These are phyloP conservation scores for Phorcus lineatus DNA, from an alignment of 2,888 invertebrate species.

Conservation along the genomic window DNA sequence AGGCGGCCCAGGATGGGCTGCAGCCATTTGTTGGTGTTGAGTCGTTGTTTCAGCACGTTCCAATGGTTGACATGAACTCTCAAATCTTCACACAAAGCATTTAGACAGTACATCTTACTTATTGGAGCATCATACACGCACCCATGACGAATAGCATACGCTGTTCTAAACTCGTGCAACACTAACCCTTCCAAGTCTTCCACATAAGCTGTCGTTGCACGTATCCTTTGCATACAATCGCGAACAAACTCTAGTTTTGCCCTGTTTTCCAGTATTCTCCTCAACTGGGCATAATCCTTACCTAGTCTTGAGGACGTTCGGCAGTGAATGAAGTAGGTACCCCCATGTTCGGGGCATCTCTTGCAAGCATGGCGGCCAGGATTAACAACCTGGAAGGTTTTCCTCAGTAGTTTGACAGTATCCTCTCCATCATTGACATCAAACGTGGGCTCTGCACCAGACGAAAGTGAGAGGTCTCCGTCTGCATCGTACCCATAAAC, in stretches of 20 bases:
- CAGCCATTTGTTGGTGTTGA: constrained; percentile 69
- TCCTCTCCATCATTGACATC: constrained; percentile 61
- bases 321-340: constrained; percentile 70
- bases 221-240: constrained; percentile 66
- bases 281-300: constrained; percentile 61
- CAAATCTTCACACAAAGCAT: constrained; percentile 73
- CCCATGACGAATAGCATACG: constrained; percentile 67
- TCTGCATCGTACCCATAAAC: constrained; percentile 45
- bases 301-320: constrained; percentile 62
- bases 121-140: constrained; percentile 56
- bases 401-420: constrained; percentile 56
- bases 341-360: constrained; percentile 62
- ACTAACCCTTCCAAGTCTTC: constrained; percentile 65
- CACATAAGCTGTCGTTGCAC: constrained; percentile 60
- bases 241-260: constrained; percentile 67
- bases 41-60: constrained; percentile 71
- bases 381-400: constrained; percentile 62
- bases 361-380: constrained; percentile 70
- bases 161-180: constrained; percentile 64
- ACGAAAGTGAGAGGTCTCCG: constrained; percentile 36
- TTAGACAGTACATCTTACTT: constrained; percentile 70
- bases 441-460: constrained; percentile 49
- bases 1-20: constrained; percentile 62
- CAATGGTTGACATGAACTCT: constrained; percentile 71
- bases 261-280: constrained; percentile 63